Evolutionary conservation across 2,113 vertebrate genomes (phyloP), one percentile per base, ranked within the genome.

Genomic region (Callionymus lyra): DNA sequence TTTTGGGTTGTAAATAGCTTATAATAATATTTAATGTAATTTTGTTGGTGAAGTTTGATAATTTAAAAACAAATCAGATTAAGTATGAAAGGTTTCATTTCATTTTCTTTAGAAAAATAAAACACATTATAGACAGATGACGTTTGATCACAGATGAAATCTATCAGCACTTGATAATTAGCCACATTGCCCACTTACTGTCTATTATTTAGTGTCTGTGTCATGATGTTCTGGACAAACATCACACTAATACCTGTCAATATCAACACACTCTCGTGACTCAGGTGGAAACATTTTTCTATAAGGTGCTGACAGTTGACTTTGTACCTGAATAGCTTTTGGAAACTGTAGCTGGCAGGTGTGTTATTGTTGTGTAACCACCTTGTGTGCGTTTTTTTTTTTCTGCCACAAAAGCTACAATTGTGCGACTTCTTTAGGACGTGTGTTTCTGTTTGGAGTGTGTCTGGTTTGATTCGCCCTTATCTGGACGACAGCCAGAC

Each of bases 401-500:
- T 1, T 56, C 12, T 54, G 16, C 31, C 41, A 37, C 11, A 34
- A 14, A 32, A 27, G 21, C 21, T 27, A 8, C 4, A 27, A 27
- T 27, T 27, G 21, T 27, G 21, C 8, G 21, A 27, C 21, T 27
- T 27, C 4, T 5, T 27, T 8, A 27, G 8, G 21, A 27, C 21
- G 8, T 27, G 21, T 4, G 21, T 8, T 27, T 27, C 21, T 4
- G 21, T 27, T 27, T 27, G 21, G n/a, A 5, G 21, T 27, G 21
- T 27, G 21, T 27, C 21, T 27, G 21, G 21, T 5, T 27, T 27
- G 21, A 27, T 27, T 27, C 21, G 4, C 8, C 8, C 32, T 64
- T 68, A 74, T 70, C 67, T 61, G 16, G 50, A 61, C 44, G 37
- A 27, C 51, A 63, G 34, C 14, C 46, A 58, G 50, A 58, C 41